Evolutionary conservation across 2,113 vertebrate species (phyloP).

Genomic region (Ammodytes dubius): DNA sequence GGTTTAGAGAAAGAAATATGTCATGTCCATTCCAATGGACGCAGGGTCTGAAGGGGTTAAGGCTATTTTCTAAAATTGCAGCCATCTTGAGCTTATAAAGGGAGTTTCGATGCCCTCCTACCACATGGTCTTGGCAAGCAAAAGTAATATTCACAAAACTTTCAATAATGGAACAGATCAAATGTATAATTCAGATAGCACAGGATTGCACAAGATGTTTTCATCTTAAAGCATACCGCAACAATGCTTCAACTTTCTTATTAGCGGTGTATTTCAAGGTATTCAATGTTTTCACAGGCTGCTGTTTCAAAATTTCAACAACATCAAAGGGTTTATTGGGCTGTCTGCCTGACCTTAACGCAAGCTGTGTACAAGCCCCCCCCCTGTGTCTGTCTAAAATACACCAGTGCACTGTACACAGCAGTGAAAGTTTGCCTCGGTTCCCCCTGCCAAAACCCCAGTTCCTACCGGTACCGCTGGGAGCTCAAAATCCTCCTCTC

Average conservation of each 20-base stretch:
- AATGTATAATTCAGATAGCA: background rate
- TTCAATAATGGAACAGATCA: background rate
- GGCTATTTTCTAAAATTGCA: constrained; percentile 27
- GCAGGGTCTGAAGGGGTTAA: too few relatives aligned
- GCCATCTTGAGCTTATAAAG: constrained; percentile 13
- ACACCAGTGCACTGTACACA: constrained; percentile 9
- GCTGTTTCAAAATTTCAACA: constrained; percentile 15
- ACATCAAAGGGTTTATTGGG: background rate
- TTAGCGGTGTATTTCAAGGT: background rate
- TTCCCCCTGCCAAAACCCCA: constrained; percentile 54
- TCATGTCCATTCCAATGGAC: too few relatives aligned
- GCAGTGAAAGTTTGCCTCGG: constrained; percentile 28
- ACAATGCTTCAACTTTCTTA: too few relatives aligned
- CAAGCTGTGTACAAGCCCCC: constrained; percentile 21
- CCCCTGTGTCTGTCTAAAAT: constrained; percentile 43
- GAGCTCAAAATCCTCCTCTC: constrained; percentile 47
- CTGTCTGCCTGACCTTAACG: constrained; percentile 18
- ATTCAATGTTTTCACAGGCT: background rate
- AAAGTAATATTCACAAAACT: background rate
- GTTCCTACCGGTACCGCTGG: constrained; percentile 45
- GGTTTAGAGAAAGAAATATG: too few relatives aligned
- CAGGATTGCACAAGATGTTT: background rate
- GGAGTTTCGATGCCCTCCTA: background rate
- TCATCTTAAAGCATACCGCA: background rate
- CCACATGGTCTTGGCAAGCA: constrained; percentile 9